A percentile compares a stretch with the other conserved stretches of the same genome.
These are phyloP conservation scores for Stigmatopora argus DNA, from an alignment of 2,113 vertebrate genomes.

Conservation along the genomic window DNA sequence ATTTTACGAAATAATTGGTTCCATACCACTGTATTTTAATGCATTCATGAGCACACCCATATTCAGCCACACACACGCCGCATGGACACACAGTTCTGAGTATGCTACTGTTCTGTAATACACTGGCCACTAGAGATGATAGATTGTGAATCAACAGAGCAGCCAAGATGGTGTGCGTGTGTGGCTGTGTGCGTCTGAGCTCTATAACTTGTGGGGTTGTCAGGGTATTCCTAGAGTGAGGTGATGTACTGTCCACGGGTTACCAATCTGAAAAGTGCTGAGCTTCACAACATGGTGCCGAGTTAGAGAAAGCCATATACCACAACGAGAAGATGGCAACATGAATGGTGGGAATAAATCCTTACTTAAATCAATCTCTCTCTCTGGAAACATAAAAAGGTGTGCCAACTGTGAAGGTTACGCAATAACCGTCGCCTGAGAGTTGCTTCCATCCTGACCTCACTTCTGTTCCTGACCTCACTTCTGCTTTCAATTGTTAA, in stretches of 20 bases:
- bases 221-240: not conserved
- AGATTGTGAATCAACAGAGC: not conserved
- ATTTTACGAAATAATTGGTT: too few species aligned
- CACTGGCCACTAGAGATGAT: slow-evolving; percentile 1
- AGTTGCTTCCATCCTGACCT: not conserved
- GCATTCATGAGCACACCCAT: not conserved
- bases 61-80: not conserved
- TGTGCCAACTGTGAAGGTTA: not conserved
- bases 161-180: not conserved
- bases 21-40: too few species aligned
- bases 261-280: slow-evolving; percentile 8
- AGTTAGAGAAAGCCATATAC: not conserved
- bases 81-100: too few species aligned
- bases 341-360: not conserved
- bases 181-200: not conserved
- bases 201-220: slow-evolving; percentile 1
- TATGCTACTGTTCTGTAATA: not conserved
- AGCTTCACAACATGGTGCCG: not conserved
- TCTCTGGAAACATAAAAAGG: not conserved
- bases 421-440: not conserved
- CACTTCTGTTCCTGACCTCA: not conserved
- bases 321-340: not conserved
- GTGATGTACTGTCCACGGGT: not conserved
- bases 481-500: not conserved
- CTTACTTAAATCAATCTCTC: slow-evolving; percentile 2